phyloP scores from a whole-genome alignment of 1,140 invertebrate species.

The Aphelinus certus region DNA sequence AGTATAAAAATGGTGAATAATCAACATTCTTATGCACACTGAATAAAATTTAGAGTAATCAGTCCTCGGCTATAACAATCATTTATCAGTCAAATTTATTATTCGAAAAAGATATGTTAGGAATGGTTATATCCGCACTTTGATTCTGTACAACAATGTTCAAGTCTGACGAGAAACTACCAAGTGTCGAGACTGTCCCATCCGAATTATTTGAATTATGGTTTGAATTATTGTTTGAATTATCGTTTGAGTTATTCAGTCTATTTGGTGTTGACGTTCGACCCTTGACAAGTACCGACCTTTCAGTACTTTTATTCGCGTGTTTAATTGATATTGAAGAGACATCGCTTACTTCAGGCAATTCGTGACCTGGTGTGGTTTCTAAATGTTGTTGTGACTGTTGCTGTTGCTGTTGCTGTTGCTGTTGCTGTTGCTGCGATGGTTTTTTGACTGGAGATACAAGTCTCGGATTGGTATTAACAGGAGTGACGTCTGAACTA shows the following conservation, averaged over 20 bases:
- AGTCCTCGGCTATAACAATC: not conserved
- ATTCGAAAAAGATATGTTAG: constrained; percentile 38
- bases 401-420: too few species aligned
- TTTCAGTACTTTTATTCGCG: constrained; percentile 61
- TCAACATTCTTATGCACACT: too few species aligned
- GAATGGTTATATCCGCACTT: constrained; percentile 27
- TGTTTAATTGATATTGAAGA: constrained; percentile 63
- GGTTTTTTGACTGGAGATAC: constrained; percentile 54
- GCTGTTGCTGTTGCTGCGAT: not conserved
- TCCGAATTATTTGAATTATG: constrained; percentile 26
- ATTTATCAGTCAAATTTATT: constrained; percentile 18
- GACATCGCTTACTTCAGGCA: constrained; percentile 60
- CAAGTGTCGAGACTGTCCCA: constrained; percentile 30
- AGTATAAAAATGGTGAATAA: not conserved
- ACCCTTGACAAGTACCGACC: constrained; percentile 58
- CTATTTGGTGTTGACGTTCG: constrained; percentile 62
- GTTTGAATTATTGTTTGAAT: not conserved
- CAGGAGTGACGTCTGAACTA: constrained; percentile 60
- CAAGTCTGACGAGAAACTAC: constrained; percentile 29
- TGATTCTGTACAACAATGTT: constrained; percentile 35
- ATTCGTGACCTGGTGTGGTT: constrained; percentile 40
- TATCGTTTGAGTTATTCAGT: not conserved
- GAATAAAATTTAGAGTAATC: not conserved
- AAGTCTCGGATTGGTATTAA: constrained; percentile 50
- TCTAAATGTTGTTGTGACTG: constrained; percentile 24